phyloP scores from a whole-genome alignment of 2,888 invertebrate species.

The Orthosia cruda region DNA sequence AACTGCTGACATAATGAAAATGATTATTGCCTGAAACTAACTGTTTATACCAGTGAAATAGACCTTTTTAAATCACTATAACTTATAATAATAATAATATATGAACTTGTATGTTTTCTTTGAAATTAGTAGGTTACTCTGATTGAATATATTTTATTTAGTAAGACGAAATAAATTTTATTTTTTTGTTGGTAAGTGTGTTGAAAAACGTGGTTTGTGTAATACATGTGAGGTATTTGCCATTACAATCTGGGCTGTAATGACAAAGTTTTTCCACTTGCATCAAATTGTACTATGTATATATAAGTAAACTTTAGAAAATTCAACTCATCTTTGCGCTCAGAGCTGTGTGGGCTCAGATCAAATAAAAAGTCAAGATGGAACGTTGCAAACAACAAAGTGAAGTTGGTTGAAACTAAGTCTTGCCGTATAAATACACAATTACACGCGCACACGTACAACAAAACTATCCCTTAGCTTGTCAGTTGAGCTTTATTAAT shows the following conservation, averaged over 20 bases:
- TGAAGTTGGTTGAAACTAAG: no score
- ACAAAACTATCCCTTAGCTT: no score
- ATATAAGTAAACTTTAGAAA: background rate
- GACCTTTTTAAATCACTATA: background rate
- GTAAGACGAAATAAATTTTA: background rate
- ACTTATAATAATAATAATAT: conserved; percentile 2
- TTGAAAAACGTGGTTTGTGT: background rate
- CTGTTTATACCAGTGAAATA: background rate
- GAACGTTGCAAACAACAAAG: no score
- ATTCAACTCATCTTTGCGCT: no score
- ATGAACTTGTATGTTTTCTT: background rate
- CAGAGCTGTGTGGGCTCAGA: no score
- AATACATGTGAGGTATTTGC: background rate
- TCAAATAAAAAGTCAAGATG: no score
- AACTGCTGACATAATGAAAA: background rate
- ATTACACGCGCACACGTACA: no score
- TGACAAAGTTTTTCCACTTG: background rate
- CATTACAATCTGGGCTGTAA: background rate
- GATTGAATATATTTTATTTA: conserved; percentile 1
- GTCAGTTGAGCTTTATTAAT: no score
- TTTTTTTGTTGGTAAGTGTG: background rate
- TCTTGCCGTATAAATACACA: no score
- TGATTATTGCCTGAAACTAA: conserved; percentile 14
- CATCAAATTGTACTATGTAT: background rate
- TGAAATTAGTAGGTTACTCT: conserved; percentile 1